Base-by-base conservation (phyloP, 1,140 invertebrate species). In the Acromyrmex echinatior region DNA sequence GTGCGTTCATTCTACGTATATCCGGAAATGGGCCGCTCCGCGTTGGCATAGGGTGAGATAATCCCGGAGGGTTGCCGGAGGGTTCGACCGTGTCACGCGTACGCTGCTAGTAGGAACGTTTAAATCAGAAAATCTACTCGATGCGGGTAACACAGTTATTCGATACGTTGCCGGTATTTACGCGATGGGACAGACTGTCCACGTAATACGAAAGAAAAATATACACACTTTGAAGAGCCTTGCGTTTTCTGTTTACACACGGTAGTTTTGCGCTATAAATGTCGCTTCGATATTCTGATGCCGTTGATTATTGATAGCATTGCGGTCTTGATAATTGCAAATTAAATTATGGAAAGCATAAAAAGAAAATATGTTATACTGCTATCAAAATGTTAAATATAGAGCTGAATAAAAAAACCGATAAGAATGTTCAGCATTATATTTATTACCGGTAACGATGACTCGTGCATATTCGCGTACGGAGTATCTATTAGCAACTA, bases 21-120 rank as follows among this genome's bases (percentile, higher is more conserved):
- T 87, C 86, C 86, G 80, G 86, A 87, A 87, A 78, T 87, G 86
- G 86, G 86, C 86, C 86, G 86, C 60, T 84, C 71, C 56, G 58
- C 70, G 60, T 76, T 49, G 53, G 60, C 78, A 56, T 63, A 79
- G 80, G 86, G 86, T 85, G 86, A 87, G 86, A 87, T 87, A 87
- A 87, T 87, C 86, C 86, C 86, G 78, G 80, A 87, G 86, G 86
- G 86, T 87, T 87, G 79, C 86, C 80, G 86, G 79, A 87, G 86
- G 86, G 86, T 87, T 87, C 79, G 86, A 76, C 80, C 86, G 86
- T 82, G 86, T 71, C 79, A 80, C 85, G 85, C 85, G 85, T 70
- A 68, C 78, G 56, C 66, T 73, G 66, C 66, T 84, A 66, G 74
- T 66, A 66, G 73, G 31, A 79, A 78, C 82, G 82, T 66, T 86